Conservation (phyloP, 1,140 invertebrate species). For the Zaprionus inermis region DNA sequence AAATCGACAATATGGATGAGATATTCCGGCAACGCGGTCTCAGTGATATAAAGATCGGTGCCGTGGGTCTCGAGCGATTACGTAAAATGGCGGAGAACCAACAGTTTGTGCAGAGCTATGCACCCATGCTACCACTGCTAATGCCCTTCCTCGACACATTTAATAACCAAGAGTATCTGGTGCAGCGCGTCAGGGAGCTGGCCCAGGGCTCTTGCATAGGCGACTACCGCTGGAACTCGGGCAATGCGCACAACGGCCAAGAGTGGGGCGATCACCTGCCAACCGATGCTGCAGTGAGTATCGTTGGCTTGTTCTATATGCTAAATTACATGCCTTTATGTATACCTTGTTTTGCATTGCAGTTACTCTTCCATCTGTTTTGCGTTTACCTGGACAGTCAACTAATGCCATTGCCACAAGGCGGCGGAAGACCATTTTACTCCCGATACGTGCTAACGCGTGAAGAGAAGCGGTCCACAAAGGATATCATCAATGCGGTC, state of each 20-base stretch:
- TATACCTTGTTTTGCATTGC: background rate
- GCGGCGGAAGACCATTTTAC: slow-evolving; percentile 91
- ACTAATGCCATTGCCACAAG: slow-evolving; percentile 90
- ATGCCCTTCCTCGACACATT: slow-evolving; percentile 92
- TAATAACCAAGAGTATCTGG: slow-evolving; percentile 93
- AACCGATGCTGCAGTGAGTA: slow-evolving; percentile 91
- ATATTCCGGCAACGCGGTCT: slow-evolving; percentile 88
- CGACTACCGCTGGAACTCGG: slow-evolving; percentile 92
- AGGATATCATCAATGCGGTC: slow-evolving; percentile 80
- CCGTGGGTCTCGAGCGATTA: slow-evolving; percentile 88
- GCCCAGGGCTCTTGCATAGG: slow-evolving; percentile 92
- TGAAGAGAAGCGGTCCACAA: slow-evolving; percentile 83
- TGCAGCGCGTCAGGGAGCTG: slow-evolving; percentile 90
- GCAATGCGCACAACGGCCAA: slow-evolving; percentile 89
- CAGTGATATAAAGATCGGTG: slow-evolving; percentile 89
- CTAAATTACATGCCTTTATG: background rate
- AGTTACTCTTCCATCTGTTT: slow-evolving; percentile 93
- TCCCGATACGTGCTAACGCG: slow-evolving; percentile 83
- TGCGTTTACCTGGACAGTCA: slow-evolving; percentile 93
- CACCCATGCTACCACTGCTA: slow-evolving; percentile 89
- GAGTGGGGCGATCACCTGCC: slow-evolving; percentile 92
- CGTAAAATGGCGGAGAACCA: slow-evolving; percentile 88
- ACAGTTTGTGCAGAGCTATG: slow-evolving; percentile 86
- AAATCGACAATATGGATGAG: slow-evolving; percentile 89
- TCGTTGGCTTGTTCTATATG: background rate